Conservation (phyloP, 2,113 vertebrate genomes). For the Solenodon paradoxus region DNA sequence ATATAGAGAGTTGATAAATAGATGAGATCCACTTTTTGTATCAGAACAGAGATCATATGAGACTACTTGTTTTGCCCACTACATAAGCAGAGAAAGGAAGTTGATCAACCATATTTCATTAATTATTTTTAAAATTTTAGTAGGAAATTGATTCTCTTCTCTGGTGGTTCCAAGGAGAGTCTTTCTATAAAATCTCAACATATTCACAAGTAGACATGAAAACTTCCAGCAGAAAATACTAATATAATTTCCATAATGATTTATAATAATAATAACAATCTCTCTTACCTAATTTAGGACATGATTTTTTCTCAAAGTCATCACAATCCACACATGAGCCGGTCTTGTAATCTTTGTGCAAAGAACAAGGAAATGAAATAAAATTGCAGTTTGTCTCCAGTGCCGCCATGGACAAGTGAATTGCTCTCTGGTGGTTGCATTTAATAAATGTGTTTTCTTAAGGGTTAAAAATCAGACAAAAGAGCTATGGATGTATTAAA, state of each 20-base stretch:
- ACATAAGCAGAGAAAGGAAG: background rate
- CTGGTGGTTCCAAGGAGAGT: background rate
- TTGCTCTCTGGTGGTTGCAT: conserved; percentile 94
- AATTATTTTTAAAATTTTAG: background rate
- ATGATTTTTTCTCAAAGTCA: conserved; percentile 85
- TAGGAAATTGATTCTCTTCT: background rate
- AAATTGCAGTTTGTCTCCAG: conserved; percentile 87
- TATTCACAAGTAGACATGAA: background rate
- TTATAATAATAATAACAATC: background rate
- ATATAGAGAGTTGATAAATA: background rate
- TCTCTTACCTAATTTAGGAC: conserved; percentile 90
- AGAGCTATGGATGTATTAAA: background rate
- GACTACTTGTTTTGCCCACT: background rate
- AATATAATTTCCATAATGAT: background rate
- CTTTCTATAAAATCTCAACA: background rate
- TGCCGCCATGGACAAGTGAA: conserved; percentile 90
- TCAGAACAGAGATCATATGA: background rate
- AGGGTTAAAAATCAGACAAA: conserved; percentile 42
- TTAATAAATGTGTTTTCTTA: conserved; percentile 91
- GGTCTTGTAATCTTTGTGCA: conserved; percentile 88
- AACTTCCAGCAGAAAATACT: background rate
- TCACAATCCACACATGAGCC: conserved; percentile 89
- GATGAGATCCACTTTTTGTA: background rate
- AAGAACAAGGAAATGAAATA: conserved; percentile 89
- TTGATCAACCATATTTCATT: background rate